Percentiles rank a stretch among this genome's conserved stretches.
phyloP scores from a whole-genome alignment of 30 jellyfish, hydroid and myxozoan species.

The Catostylus mosaicus region DNA sequence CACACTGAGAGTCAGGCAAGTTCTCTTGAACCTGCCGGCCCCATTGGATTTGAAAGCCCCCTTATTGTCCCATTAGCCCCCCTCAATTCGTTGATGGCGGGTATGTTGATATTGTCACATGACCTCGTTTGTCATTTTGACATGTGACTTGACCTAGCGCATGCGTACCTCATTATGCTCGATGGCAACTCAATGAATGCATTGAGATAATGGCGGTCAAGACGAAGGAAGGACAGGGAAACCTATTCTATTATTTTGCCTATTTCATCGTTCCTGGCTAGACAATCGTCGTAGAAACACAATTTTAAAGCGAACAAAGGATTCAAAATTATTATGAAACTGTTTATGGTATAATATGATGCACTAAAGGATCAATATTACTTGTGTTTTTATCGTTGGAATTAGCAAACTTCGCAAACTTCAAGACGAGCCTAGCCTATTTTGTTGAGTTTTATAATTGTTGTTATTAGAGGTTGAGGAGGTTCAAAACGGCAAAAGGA shows the following conservation, averaged over 20 bases:
- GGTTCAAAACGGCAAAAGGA: neutral
- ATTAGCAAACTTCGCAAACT: neutral
- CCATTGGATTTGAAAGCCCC: no score
- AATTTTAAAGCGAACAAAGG: neutral
- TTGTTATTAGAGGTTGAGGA: neutral
- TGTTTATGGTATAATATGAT: constrained; percentile 8
- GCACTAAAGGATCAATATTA: neutral
- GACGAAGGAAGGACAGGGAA: constrained; percentile 61
- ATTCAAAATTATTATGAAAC: constrained; percentile 18
- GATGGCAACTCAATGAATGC: constrained; percentile 73
- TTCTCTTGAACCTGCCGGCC: no score
- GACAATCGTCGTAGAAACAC: neutral
- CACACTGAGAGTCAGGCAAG: no score
- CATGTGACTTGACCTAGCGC: constrained; percentile 73
- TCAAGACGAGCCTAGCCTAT: neutral
- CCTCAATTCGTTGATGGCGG: no score
- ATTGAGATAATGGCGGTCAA: constrained; percentile 75
- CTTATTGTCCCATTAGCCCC: no score
- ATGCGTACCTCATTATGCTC: constrained; percentile 53
- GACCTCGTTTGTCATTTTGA: constrained; percentile 67
- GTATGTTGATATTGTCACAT: constrained; percentile 40
- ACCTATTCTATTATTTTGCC: constrained; percentile 13
- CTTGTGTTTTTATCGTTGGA: neutral
- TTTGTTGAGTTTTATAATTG: constrained; percentile 8
- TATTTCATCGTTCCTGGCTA: constrained; percentile 41